Conservation (phyloP, 2,797 vertebrate species). For the Malacoraja senta region DNA sequence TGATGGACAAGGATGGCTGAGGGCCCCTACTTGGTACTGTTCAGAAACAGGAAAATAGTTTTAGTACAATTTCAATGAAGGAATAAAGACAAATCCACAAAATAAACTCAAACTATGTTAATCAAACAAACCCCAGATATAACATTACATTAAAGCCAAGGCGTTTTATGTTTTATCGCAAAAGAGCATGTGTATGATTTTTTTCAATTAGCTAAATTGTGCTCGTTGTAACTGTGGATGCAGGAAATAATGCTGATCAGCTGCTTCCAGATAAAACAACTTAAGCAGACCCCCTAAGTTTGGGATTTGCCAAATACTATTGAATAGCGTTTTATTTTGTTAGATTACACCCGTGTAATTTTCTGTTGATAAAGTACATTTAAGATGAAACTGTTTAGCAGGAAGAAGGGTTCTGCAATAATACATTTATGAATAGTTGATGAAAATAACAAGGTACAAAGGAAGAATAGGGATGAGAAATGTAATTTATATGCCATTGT, state of each 20-base stretch:
- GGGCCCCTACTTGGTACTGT: constrained; percentile 83
- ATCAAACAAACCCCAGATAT: not conserved
- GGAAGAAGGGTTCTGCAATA: not conserved
- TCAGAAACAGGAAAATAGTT: not conserved
- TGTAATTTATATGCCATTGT: not conserved
- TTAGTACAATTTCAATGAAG: not conserved
- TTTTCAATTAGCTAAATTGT: too few species aligned
- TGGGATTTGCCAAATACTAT: not conserved
- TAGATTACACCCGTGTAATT: not conserved
- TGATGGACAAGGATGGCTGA: constrained; percentile 81
- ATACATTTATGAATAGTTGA: not conserved
- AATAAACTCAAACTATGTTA: not conserved
- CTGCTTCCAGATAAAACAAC: too few species aligned
- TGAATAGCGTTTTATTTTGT: not conserved
- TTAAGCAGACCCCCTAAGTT: too few species aligned
- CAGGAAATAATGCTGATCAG: not conserved
- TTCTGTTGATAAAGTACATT: not conserved
- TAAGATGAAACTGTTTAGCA: not conserved
- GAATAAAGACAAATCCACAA: not conserved
- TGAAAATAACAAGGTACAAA: not conserved
- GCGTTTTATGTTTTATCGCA: too few species aligned
- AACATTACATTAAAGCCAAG: not conserved
- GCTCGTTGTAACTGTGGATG: too few species aligned
- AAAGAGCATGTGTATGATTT: not conserved
- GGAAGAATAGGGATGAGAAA: not conserved